A percentile compares a stretch with the other conserved stretches of the same genome.
These are phyloP conservation scores for Leptothorax acervorum DNA, from an alignment of 2,888 invertebrate genomes.

Conservation along the genomic window DNA sequence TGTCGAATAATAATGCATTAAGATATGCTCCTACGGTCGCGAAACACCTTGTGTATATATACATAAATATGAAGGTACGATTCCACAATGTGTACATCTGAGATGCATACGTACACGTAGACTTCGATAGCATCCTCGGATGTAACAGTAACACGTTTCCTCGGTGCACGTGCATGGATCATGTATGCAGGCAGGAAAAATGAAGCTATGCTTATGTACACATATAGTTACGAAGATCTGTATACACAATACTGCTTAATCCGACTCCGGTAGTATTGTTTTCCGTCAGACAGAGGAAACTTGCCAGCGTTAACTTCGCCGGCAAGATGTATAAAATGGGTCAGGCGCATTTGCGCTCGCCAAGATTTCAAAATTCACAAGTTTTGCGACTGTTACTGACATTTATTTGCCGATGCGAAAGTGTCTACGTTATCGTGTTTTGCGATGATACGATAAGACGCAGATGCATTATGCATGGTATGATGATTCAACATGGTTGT, in stretches of 20 bases:
- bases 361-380: slow-evolving; percentile 55
- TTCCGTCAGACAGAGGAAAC: slow-evolving; percentile 45
- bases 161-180: slow-evolving; percentile 42
- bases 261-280: slow-evolving; percentile 41
- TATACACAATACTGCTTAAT: slow-evolving; percentile 49
- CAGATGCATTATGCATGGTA: slow-evolving; percentile 45
- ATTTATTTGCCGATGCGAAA: slow-evolving; percentile 52
- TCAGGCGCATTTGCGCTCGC: slow-evolving; percentile 35
- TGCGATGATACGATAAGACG: slow-evolving; percentile 34
- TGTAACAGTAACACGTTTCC: not conserved
- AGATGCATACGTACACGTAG: not conserved
- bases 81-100: slow-evolving; percentile 1
- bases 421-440: slow-evolving; percentile 35
- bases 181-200: slow-evolving; percentile 32
- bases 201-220: not conserved
- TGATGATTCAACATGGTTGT: slow-evolving; percentile 28
- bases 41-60: not conserved
- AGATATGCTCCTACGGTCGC: not conserved
- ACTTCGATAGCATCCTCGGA: slow-evolving; percentile 17
- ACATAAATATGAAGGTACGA: not conserved
- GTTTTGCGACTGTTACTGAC: slow-evolving; percentile 25
- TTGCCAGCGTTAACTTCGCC: slow-evolving; percentile 43
- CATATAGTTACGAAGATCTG: slow-evolving; percentile 30
- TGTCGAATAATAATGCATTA: not conserved
- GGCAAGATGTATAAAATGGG: slow-evolving; percentile 39